Conservation (phyloP, 2,113 vertebrate species). For the Pungitius pungitius region DNA sequence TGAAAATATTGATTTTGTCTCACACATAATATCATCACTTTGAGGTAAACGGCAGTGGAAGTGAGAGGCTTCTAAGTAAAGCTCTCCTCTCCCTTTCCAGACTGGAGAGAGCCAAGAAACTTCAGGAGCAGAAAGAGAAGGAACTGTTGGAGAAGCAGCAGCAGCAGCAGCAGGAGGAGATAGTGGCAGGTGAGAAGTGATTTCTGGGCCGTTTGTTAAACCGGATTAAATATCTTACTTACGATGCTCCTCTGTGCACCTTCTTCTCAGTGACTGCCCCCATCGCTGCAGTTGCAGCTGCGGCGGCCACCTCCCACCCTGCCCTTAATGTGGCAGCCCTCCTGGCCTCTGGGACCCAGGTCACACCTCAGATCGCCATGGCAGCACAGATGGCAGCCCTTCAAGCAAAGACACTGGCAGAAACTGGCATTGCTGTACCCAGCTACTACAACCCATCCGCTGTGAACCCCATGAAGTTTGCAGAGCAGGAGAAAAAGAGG, state of each 20-base stretch:
- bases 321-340: conserved; percentile 95
- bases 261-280: conserved; percentile 61
- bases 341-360: conserved; percentile 95
- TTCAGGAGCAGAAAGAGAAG: conserved; percentile 97
- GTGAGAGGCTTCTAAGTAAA: not conserved
- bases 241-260: conserved; percentile 3
- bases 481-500: conserved; percentile 96
- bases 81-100: conserved; percentile 69
- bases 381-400: conserved; percentile 98
- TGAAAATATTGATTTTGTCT: not conserved
- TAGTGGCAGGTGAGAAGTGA: conserved; percentile 83
- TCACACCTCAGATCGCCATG: conserved; percentile 98
- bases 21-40: conserved; percentile 2
- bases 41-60: not conserved
- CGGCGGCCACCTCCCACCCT: conserved; percentile 79
- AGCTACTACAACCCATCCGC: conserved; percentile 98
- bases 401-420: conserved; percentile 94
- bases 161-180: conserved; percentile 86
- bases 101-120: conserved; percentile 96
- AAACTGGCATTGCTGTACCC: conserved; percentile 97
- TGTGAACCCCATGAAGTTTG: conserved; percentile 97
- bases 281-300: conserved; percentile 55
- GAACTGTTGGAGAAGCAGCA: conserved; percentile 94
- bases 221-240: not conserved
- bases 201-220: not conserved